Percentiles rank a stretch among this genome's conserved stretches.
Conservation (phyloP, 2,888 invertebrate species). For the Cheilosia pagana region DNA sequence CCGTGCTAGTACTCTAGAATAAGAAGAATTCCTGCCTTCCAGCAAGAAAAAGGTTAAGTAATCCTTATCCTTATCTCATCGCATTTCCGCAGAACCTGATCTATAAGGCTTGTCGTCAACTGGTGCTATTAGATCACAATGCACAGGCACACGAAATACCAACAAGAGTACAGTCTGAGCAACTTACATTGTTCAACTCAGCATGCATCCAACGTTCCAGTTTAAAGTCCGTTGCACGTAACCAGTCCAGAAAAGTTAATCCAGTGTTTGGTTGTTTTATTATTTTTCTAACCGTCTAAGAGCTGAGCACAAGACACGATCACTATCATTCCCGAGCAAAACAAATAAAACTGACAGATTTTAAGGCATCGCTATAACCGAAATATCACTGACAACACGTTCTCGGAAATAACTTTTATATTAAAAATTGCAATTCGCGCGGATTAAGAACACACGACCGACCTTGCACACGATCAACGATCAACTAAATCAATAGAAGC, state of each 20-base stretch:
- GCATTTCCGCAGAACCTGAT: constrained; percentile 46
- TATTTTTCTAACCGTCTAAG: constrained; percentile 10
- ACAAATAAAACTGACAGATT: neutral
- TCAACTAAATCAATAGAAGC: constrained; percentile 70
- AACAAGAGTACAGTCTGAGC: constrained; percentile 11
- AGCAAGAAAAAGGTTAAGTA: constrained; percentile 59
- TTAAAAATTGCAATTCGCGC: constrained; percentile 9
- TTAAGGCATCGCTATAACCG: constrained; percentile 7
- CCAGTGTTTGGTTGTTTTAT: constrained; percentile 9
- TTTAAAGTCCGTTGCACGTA: constrained; percentile 32
- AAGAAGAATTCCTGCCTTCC: neutral
- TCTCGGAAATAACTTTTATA: constrained; percentile 24
- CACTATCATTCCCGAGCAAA: constrained; percentile 2
- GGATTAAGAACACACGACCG: constrained; percentile 68
- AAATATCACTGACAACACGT: constrained; percentile 32
- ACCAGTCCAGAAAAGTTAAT: constrained; percentile 3
- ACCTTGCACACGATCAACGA: constrained; percentile 66
- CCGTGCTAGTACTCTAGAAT: neutral
- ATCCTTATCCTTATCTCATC: constrained; percentile 65
- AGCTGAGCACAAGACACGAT: neutral
- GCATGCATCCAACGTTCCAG: constrained; percentile 31
- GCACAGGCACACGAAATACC: constrained; percentile 16
- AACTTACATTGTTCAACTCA: constrained; percentile 65
- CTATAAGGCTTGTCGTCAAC: constrained; percentile 25
- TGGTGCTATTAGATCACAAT: constrained; percentile 68